Evolutionary conservation across 1,140 invertebrate genomes (phyloP).

Genomic region (Harpegnathos saltator): DNA sequence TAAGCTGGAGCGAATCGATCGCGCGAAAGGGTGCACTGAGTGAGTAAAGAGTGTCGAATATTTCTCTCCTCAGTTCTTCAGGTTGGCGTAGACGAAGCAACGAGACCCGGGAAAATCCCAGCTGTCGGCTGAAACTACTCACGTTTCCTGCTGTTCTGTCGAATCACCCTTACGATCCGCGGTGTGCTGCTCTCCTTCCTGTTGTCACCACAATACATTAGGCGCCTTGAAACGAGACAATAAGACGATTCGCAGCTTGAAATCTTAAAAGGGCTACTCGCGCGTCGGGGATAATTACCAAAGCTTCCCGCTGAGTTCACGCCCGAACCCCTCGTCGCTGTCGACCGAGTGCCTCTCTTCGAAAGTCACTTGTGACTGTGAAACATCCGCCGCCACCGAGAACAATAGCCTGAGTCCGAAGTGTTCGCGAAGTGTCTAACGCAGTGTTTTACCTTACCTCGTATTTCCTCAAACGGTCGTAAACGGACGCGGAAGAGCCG

Average conservation of each 20-base stretch:
- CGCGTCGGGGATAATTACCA: slow-evolving; percentile 78
- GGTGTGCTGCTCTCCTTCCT: slow-evolving; percentile 72
- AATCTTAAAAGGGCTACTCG: slow-evolving; percentile 31
- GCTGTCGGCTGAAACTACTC: slow-evolving; percentile 32
- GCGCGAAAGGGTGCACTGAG: too few relatives aligned
- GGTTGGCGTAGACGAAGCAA: neutral
- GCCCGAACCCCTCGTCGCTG: slow-evolving; percentile 50
- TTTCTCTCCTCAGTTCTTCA: neutral
- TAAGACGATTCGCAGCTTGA: slow-evolving; percentile 12
- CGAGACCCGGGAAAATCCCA: neutral
- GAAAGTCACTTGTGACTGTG: slow-evolving; percentile 76
- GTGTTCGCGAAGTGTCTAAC: neutral
- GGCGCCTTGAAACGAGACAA: slow-evolving; percentile 24
- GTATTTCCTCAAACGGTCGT: slow-evolving; percentile 58
- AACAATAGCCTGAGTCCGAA: neutral
- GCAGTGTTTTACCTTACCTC: slow-evolving; percentile 66
- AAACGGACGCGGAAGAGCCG: slow-evolving; percentile 23
- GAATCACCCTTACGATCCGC: slow-evolving; percentile 74
- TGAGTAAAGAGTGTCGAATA: too few relatives aligned
- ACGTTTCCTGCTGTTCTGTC: slow-evolving; percentile 75
- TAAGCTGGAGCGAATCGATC: neutral
- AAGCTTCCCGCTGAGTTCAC: slow-evolving; percentile 73
- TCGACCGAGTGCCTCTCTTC: slow-evolving; percentile 64
- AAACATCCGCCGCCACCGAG: slow-evolving; percentile 23
- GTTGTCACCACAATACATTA: slow-evolving; percentile 67